These are phyloP conservation scores for Rhombomys opimus DNA, from an alignment of 2,113 vertebrate genomes.

Conservation along the genomic window DNA sequence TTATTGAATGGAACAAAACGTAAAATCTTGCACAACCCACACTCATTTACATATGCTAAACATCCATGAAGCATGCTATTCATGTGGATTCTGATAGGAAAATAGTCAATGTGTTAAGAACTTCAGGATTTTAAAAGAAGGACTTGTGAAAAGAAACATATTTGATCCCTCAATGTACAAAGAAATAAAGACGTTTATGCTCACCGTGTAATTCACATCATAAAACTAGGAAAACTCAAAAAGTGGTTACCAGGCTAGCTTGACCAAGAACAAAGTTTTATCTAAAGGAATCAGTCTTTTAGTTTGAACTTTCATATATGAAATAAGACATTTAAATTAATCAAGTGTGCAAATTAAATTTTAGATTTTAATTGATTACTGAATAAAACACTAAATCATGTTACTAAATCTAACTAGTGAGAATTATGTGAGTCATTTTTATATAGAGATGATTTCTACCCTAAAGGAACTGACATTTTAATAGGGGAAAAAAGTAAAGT, in stretches of 20 bases:
- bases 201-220: neutral
- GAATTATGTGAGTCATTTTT: neutral
- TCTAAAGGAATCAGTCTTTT: neutral
- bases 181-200: neutral
- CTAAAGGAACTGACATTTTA: neutral
- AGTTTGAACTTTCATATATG: neutral
- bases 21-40: neutral
- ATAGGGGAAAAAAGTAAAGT: neutral
- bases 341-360: constrained; percentile 38
- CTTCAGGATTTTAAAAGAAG: neutral
- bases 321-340: constrained; percentile 34
- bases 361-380: constrained; percentile 17
- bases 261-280: constrained; percentile 1
- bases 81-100: neutral
- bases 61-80: neutral
- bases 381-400: constrained; percentile 8
- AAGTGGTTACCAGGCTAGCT: neutral
- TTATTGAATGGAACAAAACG: neutral
- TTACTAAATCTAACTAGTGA: neutral
- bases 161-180: neutral
- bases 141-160: neutral
- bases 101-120: constrained; percentile 2
- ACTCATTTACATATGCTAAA: neutral
- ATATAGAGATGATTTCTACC: neutral
- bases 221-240: neutral